Base-by-base conservation (phyloP, 2,797 vertebrate species). In the Apogon talboti region DNA sequence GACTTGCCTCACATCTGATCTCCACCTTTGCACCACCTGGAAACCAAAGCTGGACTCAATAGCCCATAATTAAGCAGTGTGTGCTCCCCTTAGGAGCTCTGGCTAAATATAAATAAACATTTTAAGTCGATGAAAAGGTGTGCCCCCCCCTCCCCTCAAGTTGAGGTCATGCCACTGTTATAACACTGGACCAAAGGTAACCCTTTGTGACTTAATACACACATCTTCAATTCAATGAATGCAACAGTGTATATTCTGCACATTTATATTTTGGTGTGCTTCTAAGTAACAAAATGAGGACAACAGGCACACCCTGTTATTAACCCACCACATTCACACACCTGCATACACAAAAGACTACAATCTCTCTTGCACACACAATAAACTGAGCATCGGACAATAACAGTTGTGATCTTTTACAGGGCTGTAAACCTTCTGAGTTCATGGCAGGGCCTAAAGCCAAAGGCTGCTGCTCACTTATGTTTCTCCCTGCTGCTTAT, bases 11-110 rank as follows among this genome's bases (percentile, higher is more conserved):
- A 48, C 60, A 30, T 75, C 78, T 62, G n/a, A 71, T 45, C 21
- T 57, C 50, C 51, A 52, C 48, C 62, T 37, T 51, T 12, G 3
- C 37, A 59, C 74, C 78, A 85, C 66, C 79, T 86, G 76, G 79
- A 84, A 92, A 76, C 19, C 80, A 77, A 76, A 76, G 15, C 7
- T 24, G 19, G 49, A 48, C 21, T 53, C 40, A 8, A 11, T 43
- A 24, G 54, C 60, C 78, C 85, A 62, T 86, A 64, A 90, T 89
- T 80, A 85, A 19, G 16, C 13, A 4, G 50, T 7, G 9, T 19
- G 11, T 1, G 14, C 21, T 65, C 24, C 56, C 12, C 47, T 56
- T 2, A 47, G 14, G 13, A 41, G 47, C 24, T 33, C 19, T 18
- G 7, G 12, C 6, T 51, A 3, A 38, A 55, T 63, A 61, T 24